Evolutionary conservation across 2,888 invertebrate genomes (phyloP).

Genomic region (Ctena decussata): DNA sequence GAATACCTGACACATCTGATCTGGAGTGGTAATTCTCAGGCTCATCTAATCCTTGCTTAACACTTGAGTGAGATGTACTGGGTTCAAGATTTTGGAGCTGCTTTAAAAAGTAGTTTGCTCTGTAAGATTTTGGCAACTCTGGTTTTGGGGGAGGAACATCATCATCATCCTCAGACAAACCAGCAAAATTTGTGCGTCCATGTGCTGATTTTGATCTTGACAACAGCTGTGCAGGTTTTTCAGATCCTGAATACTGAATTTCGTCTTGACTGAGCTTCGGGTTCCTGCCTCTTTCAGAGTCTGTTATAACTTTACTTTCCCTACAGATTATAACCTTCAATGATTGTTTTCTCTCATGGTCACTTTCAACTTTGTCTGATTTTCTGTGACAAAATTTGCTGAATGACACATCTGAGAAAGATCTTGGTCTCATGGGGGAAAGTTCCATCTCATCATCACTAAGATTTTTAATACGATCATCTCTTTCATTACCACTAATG

Average conservation of each 20-base stretch:
- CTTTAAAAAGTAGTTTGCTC: slow-evolving; percentile 9
- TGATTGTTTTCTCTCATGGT: slow-evolving; percentile 14
- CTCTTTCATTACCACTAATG: too few species aligned
- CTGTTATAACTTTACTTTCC: slow-evolving; percentile 37
- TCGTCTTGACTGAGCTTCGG: not conserved
- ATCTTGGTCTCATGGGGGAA: slow-evolving; percentile 51
- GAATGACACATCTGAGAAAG: slow-evolving; percentile 56
- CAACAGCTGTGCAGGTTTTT: not conserved
- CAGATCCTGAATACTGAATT: not conserved
- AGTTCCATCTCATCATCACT: not conserved
- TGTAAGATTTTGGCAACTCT: slow-evolving; percentile 40
- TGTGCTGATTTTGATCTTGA: slow-evolving; percentile 21
- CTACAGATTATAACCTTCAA: slow-evolving; percentile 56
- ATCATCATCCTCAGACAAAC: not conserved
- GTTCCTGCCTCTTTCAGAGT: not conserved
- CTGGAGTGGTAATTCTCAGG: not conserved
- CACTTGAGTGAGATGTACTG: not conserved
- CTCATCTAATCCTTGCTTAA: not conserved
- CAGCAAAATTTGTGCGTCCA: not conserved
- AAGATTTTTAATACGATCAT: too few species aligned
- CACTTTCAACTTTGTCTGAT: not conserved
- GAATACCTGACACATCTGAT: not conserved
- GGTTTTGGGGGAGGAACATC: slow-evolving; percentile 41
- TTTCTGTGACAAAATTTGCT: not conserved
- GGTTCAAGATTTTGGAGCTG: not conserved